Evolutionary conservation across 2,113 vertebrate genomes (phyloP), one percentile per base, ranked within the genome.

Genomic region (Quiscalus mexicanus): DNA sequence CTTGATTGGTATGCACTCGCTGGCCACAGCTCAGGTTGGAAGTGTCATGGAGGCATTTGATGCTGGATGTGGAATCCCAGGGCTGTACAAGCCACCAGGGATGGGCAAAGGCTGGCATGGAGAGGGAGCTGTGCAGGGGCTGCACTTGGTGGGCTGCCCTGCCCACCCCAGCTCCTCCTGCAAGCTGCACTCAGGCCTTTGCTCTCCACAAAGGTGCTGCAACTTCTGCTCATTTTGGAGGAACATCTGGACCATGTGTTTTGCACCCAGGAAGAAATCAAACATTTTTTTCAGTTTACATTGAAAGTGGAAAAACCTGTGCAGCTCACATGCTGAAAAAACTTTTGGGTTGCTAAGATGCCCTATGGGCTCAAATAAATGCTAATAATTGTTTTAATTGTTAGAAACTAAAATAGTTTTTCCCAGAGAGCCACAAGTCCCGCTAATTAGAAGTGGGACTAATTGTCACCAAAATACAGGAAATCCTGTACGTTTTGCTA

Each of bases 51-150:
- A 31, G 42, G 52, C 42, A 14, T 70, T 53, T 86, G 33, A 30
- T 52, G 52, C 35, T 75, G 58, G 39, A 2, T 63, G 7, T 15
- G 62, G 62, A 71, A 59, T 33, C 31, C 37, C 17, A 55, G 11
- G 3, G 19, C 68, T 30, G 44, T 3, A 15, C 19, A 5, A 44
- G 25, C 10, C 22, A 2, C 50, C 41, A 2, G 0, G 3, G n/a
- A 62, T 0, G 4, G 23, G 60, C 2, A 6, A 55, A 28, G 2
- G 3, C 71, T 39, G 5, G 2, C n/a, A 6, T 0, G 0, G 10
- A 5, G 49, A 37, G 50, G 31, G 21, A 74, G 33, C 39, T 0
- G 0, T 9, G n/a, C 0, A 0, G 55, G 25, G 39, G 15, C 83
- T 37, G 42, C 0, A 1, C 39, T 39, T 4, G 0, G 20, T 0